phyloP scores from a whole-genome alignment of 2,888 invertebrate genomes.

The Lissocephala sabroskyi region DNA sequence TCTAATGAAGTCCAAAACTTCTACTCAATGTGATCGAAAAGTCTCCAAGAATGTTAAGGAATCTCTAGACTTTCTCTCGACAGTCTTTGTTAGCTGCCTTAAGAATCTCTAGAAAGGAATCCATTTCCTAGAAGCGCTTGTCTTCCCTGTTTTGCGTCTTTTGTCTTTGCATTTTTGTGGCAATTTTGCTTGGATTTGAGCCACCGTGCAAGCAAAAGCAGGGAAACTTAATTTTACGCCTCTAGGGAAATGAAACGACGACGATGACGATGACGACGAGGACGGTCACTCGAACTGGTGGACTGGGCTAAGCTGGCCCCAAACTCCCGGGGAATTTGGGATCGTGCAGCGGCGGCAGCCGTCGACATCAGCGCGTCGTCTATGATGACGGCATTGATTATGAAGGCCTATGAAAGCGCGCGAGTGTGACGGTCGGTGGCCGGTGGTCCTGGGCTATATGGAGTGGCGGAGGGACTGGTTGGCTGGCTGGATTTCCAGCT shows the following conservation, averaged over 20 bases:
- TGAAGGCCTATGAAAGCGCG: constrained; percentile 31
- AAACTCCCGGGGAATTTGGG: too few species aligned
- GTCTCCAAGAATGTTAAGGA: too few species aligned
- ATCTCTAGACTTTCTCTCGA: too few species aligned
- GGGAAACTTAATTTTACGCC: constrained; percentile 5
- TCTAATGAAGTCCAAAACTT: too few species aligned
- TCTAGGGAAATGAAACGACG: background rate
- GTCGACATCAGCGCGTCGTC: constrained; percentile 20
- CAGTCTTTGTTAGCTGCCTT: too few species aligned
- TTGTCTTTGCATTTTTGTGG: too few species aligned
- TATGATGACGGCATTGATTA: constrained; percentile 53
- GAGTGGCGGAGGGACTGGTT: background rate
- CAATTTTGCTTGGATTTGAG: too few species aligned
- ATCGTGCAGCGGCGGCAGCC: constrained; percentile 4
- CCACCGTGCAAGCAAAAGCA: constrained; percentile 2
- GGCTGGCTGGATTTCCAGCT: background rate
- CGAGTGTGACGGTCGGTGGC: background rate
- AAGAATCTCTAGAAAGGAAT: too few species aligned
- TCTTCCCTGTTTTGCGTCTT: too few species aligned
- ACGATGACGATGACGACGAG: background rate
- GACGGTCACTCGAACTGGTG: background rate
- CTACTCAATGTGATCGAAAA: too few species aligned
- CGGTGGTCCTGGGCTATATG: background rate
- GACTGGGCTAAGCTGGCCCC: too few species aligned
- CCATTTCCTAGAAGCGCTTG: too few species aligned